These are phyloP conservation scores for Xestobium rufovillosum DNA, from an alignment of 2,888 invertebrate species.

Conservation along the genomic window DNA sequence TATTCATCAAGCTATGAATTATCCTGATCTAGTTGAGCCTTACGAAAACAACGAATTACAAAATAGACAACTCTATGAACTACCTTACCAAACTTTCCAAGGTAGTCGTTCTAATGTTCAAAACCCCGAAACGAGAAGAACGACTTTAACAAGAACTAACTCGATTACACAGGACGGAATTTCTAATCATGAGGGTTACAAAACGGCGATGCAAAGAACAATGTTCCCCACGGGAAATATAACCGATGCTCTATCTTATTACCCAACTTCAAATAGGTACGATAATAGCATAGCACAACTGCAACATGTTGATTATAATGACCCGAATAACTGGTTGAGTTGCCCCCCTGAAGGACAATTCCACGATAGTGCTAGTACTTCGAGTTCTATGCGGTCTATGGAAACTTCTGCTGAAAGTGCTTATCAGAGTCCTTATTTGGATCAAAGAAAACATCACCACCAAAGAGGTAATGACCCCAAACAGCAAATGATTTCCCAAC, in stretches of 20 bases:
- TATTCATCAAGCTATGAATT: constrained; percentile 53
- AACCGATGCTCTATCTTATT: constrained; percentile 74
- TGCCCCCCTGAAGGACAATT: constrained; percentile 38
- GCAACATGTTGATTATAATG: constrained; percentile 49
- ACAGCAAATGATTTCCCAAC: constrained; percentile 24
- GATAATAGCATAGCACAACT: constrained; percentile 48
- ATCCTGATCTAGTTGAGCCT: constrained; percentile 62
- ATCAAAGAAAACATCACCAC: constrained; percentile 31
- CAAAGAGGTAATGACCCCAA: constrained; percentile 22
- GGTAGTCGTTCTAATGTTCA: constrained; percentile 32
- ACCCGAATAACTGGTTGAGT: constrained; percentile 52
- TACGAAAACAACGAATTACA: constrained; percentile 45
- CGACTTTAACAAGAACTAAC: constrained; percentile 52
- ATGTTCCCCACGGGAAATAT: constrained; percentile 66
- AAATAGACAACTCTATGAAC: constrained; percentile 49
- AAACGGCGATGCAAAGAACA: constrained; percentile 55
- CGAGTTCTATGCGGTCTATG: constrained; percentile 56
- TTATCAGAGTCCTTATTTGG: constrained; percentile 37
- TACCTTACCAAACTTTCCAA: constrained; percentile 39
- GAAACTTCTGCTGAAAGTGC: constrained; percentile 48
- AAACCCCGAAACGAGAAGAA: constrained; percentile 33
- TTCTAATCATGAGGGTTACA: constrained; percentile 57
- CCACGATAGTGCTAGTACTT: constrained; percentile 50
- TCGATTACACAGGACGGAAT: constrained; percentile 50
- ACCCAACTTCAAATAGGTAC: constrained; percentile 63